Base-by-base conservation (phyloP, 2,113 vertebrate genomes). In the Psettodes erumei region DNA sequence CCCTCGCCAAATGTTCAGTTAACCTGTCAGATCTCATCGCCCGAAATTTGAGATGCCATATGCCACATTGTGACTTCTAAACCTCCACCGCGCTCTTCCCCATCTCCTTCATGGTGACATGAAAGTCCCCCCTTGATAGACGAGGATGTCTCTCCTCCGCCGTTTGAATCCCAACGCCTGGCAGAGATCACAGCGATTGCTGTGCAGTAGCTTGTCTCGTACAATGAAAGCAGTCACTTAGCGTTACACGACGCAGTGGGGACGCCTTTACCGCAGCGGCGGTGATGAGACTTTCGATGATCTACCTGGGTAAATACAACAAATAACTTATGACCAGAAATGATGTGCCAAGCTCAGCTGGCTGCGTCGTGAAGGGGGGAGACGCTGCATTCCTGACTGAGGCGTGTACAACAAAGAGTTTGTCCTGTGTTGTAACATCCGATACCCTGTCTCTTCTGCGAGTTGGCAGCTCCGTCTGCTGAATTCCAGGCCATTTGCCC, bases 11-110 rank as follows among this genome's bases (percentile, higher is more conserved):
- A 86, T 90, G 93, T 93, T 93, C 92, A 88, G 93, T 93, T 93
- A 94, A 95, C 94, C 92, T 89, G 93, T 95, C 94, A 95, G 93
- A 95, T 95, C 94, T 95, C 95, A 94, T 93, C 9, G 85, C 91
- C 79, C 88, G 90, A 92, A 91, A 93, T 74, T 87, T 90, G 90
- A 95, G 93, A 92, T 87, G 83, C 95, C 95, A 95, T 95, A 96
- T 96, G 97, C 93, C 88, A 93, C 84, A 85, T 91, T 90, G 81
- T 91, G 90, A 93, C 92, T 91, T 89, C 92, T 83, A 71, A 84
- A 73, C 89, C 82, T 51, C 67, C 33, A 1, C 71, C 33, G 25
- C 74, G 51, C 78, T 62, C 81, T 38, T 63, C 32, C 60, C 61
- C 11, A 64, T 87, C 83, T 79, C 71, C 87, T 88, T 90, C 74